Base-by-base conservation (phyloP, 2,888 invertebrate genomes). In the Cloeon dipterum region DNA sequence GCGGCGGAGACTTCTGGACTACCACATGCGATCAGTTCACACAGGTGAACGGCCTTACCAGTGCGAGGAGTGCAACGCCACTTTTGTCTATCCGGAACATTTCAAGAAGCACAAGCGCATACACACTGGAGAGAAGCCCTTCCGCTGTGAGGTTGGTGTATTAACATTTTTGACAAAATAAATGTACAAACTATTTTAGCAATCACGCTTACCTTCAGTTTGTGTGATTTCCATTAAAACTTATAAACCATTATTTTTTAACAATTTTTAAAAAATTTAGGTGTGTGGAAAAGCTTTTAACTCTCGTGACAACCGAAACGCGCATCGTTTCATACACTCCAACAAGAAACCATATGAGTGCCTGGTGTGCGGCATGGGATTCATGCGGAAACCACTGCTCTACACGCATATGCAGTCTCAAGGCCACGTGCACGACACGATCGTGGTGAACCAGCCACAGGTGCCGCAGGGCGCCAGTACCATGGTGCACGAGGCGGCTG, bases 261-360 rank as follows among this genome's bases (percentile, higher is more conserved):
- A 5, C 19, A 11, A 17, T 25, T 26, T 32, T 4, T 11, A 33
- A 14, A 26, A 14, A 20, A 38, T 46, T 44, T 53, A 73, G 67
- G 70, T 82, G 13, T 85, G 85, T 54, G 79, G 77, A 36, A 83
- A 82, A 52, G 67, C 74, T 36, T 85, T 85, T 58, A 79, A 74
- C 51, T 77, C 79, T 8, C 65, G 79, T 40, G 83, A 83, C 57
- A 85, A 83, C 50, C 63, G 82, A 40, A 82, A 83, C 58, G 76
- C 77, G 8, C 83, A 83, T 52, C 65, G 79, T 20, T 83, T 81
- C 55, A 73, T 79, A 34, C 85, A 85, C 56, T 78, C 77, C 48
- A 76, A 81, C 52, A 78, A 81, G 52, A 85, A 83, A 47, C 83
- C 82, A 0, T 85, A 81, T 55, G 81, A 81, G 54, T 85, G 83